A percentile compares a stretch with the other conserved stretches of the same genome.
These are phyloP conservation scores for Pavo muticus DNA, from an alignment of 2,113 vertebrate species.

Conservation along the genomic window DNA sequence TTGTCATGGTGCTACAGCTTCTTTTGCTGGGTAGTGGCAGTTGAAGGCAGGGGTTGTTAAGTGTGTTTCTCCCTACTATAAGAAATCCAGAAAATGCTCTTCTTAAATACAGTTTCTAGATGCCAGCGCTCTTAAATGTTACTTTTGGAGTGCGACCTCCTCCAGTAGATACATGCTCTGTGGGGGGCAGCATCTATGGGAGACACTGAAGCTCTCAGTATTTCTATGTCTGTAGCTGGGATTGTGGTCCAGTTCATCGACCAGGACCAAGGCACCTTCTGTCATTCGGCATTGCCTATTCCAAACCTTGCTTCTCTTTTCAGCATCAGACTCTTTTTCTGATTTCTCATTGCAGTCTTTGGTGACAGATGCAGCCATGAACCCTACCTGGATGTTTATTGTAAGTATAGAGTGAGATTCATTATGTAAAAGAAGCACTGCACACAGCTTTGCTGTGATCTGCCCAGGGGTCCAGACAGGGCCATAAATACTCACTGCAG, in stretches of 20 bases:
- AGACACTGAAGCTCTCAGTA: not conserved
- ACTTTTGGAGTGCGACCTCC: not conserved
- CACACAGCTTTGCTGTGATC: not conserved
- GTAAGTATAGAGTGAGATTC: not conserved
- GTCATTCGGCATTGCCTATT: not conserved
- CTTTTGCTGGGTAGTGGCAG: not conserved
- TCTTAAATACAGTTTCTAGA: not conserved
- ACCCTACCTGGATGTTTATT: not conserved
- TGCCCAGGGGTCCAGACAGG: not conserved
- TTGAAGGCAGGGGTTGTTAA: not conserved
- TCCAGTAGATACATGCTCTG: not conserved
- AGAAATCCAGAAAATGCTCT: not conserved
- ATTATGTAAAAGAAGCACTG: not conserved
- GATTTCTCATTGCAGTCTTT: not conserved
- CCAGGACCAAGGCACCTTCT: not conserved
- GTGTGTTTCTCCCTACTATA: fast-evolving
- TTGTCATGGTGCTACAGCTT: not conserved
- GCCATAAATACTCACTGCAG: not conserved
- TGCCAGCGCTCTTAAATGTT: not conserved
- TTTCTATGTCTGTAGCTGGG: not conserved
- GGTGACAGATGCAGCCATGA: not conserved
- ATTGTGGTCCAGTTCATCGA: not conserved
- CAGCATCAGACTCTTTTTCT: not conserved
- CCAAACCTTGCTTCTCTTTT: not conserved
- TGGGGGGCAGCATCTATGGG: not conserved